These are phyloP conservation scores for Pachycephala philippinensis DNA, from an alignment of 2,113 vertebrate genomes.

Conservation along the genomic window DNA sequence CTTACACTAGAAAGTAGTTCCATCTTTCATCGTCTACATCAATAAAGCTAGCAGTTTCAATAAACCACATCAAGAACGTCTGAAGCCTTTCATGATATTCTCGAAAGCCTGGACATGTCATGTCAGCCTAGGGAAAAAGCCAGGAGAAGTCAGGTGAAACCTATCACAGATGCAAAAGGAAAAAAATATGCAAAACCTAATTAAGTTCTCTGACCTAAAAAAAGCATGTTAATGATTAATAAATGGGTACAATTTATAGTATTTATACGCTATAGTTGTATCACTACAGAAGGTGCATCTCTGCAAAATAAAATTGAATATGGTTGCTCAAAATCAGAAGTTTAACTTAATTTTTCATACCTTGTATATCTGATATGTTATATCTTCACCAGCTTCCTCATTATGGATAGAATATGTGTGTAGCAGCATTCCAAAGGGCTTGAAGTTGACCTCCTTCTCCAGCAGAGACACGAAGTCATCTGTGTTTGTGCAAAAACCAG, in stretches of 20 bases:
- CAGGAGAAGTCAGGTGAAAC: constrained; percentile 79
- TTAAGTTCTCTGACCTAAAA: constrained; percentile 45
- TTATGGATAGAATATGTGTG: constrained; percentile 89
- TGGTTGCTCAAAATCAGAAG: neutral
- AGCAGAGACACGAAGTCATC: constrained; percentile 92
- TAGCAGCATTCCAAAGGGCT: constrained; percentile 88
- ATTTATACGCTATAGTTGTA: neutral
- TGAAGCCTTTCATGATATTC: constrained; percentile 97
- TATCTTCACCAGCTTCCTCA: constrained; percentile 87
- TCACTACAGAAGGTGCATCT: neutral
- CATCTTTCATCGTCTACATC: constrained; percentile 97
- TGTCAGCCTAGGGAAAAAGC: constrained; percentile 87
- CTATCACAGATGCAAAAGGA: constrained; percentile 61
- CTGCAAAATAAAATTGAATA: neutral
- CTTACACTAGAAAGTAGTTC: constrained; percentile 99
- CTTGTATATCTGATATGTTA: constrained; percentile 93
- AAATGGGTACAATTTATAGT: neutral
- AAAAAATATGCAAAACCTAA: constrained; percentile 42
- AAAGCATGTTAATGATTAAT: neutral
- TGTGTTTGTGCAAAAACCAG: constrained; percentile 88
- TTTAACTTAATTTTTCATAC: constrained; percentile 65
- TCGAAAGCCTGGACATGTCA: constrained; percentile 91
- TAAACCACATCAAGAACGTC: constrained; percentile 99
- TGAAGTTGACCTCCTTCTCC: constrained; percentile 96
- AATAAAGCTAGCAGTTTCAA: constrained; percentile 99